Percentiles rank a stretch among this genome's conserved stretches.
Evolutionary conservation across 1,140 invertebrate species (phyloP).

Genomic region (Eupeodes corollae): DNA sequence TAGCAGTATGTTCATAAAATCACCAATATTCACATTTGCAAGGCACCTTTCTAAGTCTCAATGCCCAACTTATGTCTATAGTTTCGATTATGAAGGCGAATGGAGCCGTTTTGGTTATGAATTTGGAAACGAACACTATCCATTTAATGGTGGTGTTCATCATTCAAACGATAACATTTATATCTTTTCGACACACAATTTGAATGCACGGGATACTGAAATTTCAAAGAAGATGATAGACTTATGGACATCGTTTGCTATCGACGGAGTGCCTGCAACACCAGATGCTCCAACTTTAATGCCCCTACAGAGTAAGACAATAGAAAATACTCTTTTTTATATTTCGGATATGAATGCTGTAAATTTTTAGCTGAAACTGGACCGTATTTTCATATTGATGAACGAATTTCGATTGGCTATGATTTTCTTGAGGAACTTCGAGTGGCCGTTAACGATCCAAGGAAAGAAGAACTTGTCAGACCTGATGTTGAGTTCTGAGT

Average conservation of each 20-base stretch:
- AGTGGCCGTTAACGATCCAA: constrained; percentile 24
- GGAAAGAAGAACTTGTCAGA: constrained; percentile 18
- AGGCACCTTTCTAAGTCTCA: constrained; percentile 9
- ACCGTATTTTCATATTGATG: constrained; percentile 25
- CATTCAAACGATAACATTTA: constrained; percentile 38
- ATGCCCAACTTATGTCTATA: constrained; percentile 24
- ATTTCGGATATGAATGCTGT: not conserved
- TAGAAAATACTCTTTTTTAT: not conserved
- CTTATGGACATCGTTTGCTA: constrained; percentile 36
- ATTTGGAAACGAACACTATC: constrained; percentile 29
- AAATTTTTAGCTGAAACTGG: constrained; percentile 11
- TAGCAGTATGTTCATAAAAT: constrained; percentile 21
- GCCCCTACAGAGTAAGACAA: constrained; percentile 7
- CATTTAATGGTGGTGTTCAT: constrained; percentile 36
- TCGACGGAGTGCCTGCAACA: constrained; percentile 17
- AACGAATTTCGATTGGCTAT: constrained; percentile 6
- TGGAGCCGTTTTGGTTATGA: constrained; percentile 36
- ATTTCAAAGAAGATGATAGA: constrained; percentile 35
- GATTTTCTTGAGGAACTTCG: constrained; percentile 25
- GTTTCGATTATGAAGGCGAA: constrained; percentile 30
- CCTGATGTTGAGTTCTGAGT: constrained; percentile 14
- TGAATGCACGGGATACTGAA: constrained; percentile 22
- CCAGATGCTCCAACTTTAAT: not conserved
- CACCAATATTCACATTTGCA: constrained; percentile 24
- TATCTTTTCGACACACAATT: constrained; percentile 25